Conservation (phyloP, 2,113 vertebrate genomes). For the Actenoides hombroni region DNA sequence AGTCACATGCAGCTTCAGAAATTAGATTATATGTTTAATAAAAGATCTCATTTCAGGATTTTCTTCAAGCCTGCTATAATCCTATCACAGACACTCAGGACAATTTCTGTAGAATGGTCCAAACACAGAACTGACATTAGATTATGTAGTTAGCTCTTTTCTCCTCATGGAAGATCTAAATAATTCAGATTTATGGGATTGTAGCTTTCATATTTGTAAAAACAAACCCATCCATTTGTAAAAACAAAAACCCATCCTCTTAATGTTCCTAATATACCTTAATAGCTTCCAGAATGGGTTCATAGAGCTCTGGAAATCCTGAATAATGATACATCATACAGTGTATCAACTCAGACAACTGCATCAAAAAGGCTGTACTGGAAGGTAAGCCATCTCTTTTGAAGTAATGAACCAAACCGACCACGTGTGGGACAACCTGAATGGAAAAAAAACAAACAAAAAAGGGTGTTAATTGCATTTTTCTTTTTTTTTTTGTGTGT, state of each 20-base stretch:
- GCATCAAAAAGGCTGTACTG: conserved; percentile 88
- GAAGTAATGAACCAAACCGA: conserved; percentile 86
- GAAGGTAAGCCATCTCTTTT: conserved; percentile 86
- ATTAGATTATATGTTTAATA: background rate
- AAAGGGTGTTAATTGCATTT: background rate
- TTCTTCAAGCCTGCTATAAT: background rate
- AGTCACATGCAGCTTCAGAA: background rate
- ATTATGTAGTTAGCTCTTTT: background rate
- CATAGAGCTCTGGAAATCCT: conserved; percentile 97
- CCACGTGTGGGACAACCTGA: conserved; percentile 91
- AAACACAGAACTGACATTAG: background rate
- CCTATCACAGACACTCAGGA: background rate
- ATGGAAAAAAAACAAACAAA: background rate
- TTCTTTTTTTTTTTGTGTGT: background rate
- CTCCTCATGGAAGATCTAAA: background rate
- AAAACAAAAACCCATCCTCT: background rate
- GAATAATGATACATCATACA: conserved; percentile 99
- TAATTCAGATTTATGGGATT: background rate
- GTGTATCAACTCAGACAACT: conserved; percentile 90
- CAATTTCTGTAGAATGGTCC: background rate
- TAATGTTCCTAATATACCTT: conserved; percentile 79
- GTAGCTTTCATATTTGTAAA: background rate
- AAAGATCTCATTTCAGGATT: background rate
- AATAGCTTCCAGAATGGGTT: conserved; percentile 90
- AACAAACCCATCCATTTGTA: background rate